Conservation (phyloP, 2,888 invertebrate species). For the Nephrotoma appendiculata region DNA sequence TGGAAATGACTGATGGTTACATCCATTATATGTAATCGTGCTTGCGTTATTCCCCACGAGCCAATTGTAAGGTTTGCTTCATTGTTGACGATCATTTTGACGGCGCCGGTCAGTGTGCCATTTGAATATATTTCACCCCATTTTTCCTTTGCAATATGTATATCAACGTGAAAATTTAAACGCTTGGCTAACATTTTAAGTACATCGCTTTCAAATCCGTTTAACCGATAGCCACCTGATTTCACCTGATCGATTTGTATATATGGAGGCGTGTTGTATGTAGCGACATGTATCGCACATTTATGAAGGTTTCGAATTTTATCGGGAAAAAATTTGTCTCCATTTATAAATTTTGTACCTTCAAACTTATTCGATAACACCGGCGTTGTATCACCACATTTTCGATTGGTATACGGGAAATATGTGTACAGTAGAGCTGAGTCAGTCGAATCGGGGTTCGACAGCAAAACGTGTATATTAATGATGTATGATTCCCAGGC, state of each 20-base stretch:
- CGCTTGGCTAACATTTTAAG: conserved; percentile 8
- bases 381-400: conserved; percentile 8
- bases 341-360: neutral
- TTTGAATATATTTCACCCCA: conserved; percentile 8
- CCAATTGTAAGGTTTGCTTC: conserved; percentile 10
- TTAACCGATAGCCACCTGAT: neutral
- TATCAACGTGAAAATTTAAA: conserved; percentile 8
- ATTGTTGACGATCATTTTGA: conserved; percentile 6
- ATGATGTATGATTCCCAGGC: conserved; percentile 8
- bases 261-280: conserved; percentile 5
- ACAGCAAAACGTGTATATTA: neutral
- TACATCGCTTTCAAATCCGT: conserved; percentile 10
- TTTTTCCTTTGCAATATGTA: neutral
- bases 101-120: conserved; percentile 9
- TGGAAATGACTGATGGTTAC: conserved; percentile 2
- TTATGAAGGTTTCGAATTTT: conserved; percentile 9
- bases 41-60: neutral
- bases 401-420: conserved; percentile 8
- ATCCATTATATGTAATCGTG: neutral
- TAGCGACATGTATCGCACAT: conserved; percentile 8
- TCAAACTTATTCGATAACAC: neutral
- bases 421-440: conserved; percentile 8
- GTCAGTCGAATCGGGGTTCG: neutral
- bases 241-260: neutral
- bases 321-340: conserved; percentile 5